Evolutionary conservation across 2,888 invertebrate species (phyloP).

Genomic region (Nemurella pictetii): DNA sequence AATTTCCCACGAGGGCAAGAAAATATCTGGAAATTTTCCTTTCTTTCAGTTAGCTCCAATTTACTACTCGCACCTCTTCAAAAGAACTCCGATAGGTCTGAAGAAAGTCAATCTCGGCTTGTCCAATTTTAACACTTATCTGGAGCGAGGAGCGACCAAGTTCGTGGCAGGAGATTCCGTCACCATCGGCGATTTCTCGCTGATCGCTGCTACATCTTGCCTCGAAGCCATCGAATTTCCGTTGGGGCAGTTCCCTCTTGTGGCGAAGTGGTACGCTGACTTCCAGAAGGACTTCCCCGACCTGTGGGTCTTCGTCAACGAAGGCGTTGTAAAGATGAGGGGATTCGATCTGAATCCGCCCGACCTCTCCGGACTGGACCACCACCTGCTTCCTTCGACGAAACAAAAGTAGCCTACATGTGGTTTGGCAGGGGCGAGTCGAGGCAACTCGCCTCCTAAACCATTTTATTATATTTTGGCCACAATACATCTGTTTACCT

Average conservation of each 20-base stretch:
- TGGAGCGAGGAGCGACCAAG: constrained; percentile 61
- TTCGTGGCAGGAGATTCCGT: constrained; percentile 69
- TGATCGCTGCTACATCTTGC: constrained; percentile 71
- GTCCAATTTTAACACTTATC: constrained; percentile 67
- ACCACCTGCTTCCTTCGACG: constrained; percentile 69
- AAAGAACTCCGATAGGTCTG: constrained; percentile 65
- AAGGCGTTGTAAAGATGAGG: constrained; percentile 69
- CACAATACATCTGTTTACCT: too few relatives aligned
- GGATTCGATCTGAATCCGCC: constrained; percentile 73
- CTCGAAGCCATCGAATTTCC: constrained; percentile 72
- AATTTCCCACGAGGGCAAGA: too few relatives aligned
- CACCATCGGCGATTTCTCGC: constrained; percentile 75
- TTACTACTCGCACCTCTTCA: constrained; percentile 67
- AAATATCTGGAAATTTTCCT: constrained; percentile 32
- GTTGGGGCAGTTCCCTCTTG: constrained; percentile 61
- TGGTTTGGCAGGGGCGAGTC: too few relatives aligned
- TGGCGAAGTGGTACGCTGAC: constrained; percentile 68
- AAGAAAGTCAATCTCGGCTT: constrained; percentile 71
- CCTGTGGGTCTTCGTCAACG: constrained; percentile 70
- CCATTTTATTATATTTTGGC: too few relatives aligned
- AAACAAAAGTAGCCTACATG: too few relatives aligned
- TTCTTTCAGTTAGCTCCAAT: constrained; percentile 71
- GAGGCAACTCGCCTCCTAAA: too few relatives aligned
- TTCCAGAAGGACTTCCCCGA: constrained; percentile 70
- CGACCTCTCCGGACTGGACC: constrained; percentile 68